phyloP scores from a whole-genome alignment of 2,113 vertebrate species.

The Corydoras maculifer region DNA sequence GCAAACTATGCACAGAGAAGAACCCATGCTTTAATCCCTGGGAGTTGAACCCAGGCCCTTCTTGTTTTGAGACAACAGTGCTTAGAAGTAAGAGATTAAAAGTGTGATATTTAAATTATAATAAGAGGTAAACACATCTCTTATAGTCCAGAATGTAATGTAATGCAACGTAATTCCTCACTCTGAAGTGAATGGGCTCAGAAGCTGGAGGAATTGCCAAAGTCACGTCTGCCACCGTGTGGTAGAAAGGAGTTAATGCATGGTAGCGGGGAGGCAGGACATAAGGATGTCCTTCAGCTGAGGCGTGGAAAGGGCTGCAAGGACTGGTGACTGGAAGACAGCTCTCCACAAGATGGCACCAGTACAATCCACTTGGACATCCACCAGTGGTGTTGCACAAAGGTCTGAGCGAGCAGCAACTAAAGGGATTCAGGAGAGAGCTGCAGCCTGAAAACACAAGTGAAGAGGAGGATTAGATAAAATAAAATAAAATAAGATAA shows the following conservation, averaged over 20 bases:
- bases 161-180: constrained; percentile 44
- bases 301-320: constrained; percentile 61
- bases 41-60: no score
- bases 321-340: constrained; percentile 59
- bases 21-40: no score
- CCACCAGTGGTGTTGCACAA: constrained; percentile 72
- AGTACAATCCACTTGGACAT: constrained; percentile 61
- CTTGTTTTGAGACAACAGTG: no score
- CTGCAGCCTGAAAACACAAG: constrained; percentile 57
- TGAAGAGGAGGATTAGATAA: neutral
- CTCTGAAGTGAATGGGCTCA: constrained; percentile 51
- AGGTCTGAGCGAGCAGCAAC: constrained; percentile 59
- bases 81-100: no score
- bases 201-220: constrained; percentile 50
- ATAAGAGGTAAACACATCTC: neutral
- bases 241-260: constrained; percentile 60
- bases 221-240: constrained; percentile 63
- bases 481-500: no score
- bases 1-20: no score
- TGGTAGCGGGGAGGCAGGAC: constrained; percentile 57
- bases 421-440: constrained; percentile 63
- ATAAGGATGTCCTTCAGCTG: constrained; percentile 33
- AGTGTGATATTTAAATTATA: no score
- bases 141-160: neutral
- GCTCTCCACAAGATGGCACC: constrained; percentile 67